A percentile compares a stretch with the other conserved stretches of the same genome.
Conservation (phyloP, 2,888 invertebrate genomes). For the Chromoteleia sp. region DNA sequence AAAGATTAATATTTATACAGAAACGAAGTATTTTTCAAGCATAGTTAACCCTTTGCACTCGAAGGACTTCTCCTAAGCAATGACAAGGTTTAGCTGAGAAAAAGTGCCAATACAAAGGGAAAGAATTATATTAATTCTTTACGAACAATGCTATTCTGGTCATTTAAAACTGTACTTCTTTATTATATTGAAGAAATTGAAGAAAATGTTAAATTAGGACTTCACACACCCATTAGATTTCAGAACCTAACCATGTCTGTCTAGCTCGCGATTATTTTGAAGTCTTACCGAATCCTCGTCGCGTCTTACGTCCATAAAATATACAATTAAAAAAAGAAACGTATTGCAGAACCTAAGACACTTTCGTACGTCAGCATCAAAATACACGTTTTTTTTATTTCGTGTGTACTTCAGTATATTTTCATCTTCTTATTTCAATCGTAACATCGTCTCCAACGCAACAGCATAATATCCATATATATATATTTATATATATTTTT, state of each 20-base stretch:
- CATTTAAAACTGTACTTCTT: too few species aligned
- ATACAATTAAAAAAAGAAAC: slow-evolving; percentile 22
- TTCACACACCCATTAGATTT: too few species aligned
- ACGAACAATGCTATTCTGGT: too few species aligned
- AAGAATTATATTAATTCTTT: too few species aligned
- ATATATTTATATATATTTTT: slow-evolving; percentile 71
- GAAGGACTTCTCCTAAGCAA: too few species aligned
- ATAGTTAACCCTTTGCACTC: too few species aligned
- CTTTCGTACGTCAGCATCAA: slow-evolving; percentile 31
- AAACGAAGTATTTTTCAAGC: too few species aligned
- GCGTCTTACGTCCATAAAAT: slow-evolving; percentile 16
- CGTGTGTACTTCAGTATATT: slow-evolving; percentile 75
- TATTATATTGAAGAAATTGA: too few species aligned
- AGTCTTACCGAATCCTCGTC: slow-evolving; percentile 25
- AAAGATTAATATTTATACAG: too few species aligned
- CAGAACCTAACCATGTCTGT: slow-evolving; percentile 16
- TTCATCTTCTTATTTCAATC: slow-evolving; percentile 75
- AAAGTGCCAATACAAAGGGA: too few species aligned
- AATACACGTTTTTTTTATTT: slow-evolving; percentile 69
- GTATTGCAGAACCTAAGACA: slow-evolving; percentile 33
- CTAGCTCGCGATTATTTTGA: slow-evolving; percentile 12
- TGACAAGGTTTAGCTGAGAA: too few species aligned
- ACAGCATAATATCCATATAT: slow-evolving; percentile 82
- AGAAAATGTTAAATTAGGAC: too few species aligned
- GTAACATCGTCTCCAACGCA: slow-evolving; percentile 81